Evolutionary conservation across 1,140 invertebrate genomes (phyloP).

Genomic region (Marisa cornuarietis): DNA sequence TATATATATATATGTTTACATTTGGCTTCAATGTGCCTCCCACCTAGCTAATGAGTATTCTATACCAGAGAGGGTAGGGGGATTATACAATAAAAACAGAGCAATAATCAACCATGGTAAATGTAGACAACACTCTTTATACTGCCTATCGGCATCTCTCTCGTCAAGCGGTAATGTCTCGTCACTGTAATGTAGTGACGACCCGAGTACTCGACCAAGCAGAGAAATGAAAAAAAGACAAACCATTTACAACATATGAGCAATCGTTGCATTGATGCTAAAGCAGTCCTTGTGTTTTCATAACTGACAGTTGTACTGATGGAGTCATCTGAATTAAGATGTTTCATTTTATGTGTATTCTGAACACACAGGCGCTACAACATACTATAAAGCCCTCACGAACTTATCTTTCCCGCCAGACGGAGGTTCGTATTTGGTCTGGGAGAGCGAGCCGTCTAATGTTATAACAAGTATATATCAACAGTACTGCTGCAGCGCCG

Average conservation of each 20-base stretch:
- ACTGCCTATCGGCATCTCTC: no score
- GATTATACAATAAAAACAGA: neutral
- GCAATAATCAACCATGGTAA: neutral
- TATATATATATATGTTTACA: no score
- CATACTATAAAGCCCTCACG: no score
- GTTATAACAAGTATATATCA: no score
- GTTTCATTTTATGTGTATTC: no score
- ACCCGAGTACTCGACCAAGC: neutral
- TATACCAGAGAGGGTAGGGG: neutral
- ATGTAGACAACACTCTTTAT: neutral
- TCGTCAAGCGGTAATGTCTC: no score
- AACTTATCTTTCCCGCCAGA: no score
- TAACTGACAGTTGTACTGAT: neutral
- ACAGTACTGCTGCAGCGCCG: no score
- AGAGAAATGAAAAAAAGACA: neutral
- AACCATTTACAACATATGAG: constrained; percentile 15
- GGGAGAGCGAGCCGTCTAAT: no score
- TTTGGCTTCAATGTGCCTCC: neutral
- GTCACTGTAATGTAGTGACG: neutral
- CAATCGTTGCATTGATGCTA: constrained; percentile 10
- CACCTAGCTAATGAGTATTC: neutral
- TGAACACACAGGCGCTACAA: no score
- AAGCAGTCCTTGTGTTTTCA: neutral
- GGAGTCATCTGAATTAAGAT: neutral
- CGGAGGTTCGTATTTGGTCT: no score